Evolutionary conservation across 2,113 vertebrate genomes (phyloP), one percentile per base, ranked within the genome.

Genomic region (Cavia aperea): DNA sequence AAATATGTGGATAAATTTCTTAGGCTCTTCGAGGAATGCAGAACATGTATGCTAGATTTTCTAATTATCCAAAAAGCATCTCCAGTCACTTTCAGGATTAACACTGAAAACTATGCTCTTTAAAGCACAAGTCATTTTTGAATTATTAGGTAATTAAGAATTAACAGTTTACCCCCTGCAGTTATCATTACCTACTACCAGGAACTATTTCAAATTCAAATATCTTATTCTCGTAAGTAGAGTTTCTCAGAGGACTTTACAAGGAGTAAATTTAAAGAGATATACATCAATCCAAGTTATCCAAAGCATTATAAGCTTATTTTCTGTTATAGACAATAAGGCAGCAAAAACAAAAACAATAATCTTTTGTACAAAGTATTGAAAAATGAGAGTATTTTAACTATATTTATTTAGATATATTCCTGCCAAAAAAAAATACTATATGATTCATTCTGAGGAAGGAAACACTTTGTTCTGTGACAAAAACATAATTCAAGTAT

Each of bases 1-100:
- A 93, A 81, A 60, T 95, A 89, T n/a, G 5, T 70, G 21, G 78
- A 91, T 7, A 88, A 18, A 83, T 86, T 88, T 95, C 93, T 84
- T 85, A 90, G 56, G 46, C 88, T 36, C 33, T 93, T 88, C 43
- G 60, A 88, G 60, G 72, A 86, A 92, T 88, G 54, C 77, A 1
- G 77, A 79, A 82, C 15, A 92, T 5, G 72, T 24, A 94, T 39
- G 62, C 43, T 92, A 0, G 46, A 77, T 81, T 89, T 85, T 89
- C 49, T 60, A 86, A 73, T 26, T 24, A 91, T 6, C 29, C 33
- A 89, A 58, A 56, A 91, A 93, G 19, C 33, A 46, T 51, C 33
- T 87, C 86, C 15, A 86, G 5, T 81, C 13, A 63, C 49, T 89
- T 94, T 86, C 56, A 79, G 36, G 14, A 84, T 56, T 60, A 75